Conservation (phyloP, 2,888 invertebrate genomes). For the Geophilus truncorum region DNA sequence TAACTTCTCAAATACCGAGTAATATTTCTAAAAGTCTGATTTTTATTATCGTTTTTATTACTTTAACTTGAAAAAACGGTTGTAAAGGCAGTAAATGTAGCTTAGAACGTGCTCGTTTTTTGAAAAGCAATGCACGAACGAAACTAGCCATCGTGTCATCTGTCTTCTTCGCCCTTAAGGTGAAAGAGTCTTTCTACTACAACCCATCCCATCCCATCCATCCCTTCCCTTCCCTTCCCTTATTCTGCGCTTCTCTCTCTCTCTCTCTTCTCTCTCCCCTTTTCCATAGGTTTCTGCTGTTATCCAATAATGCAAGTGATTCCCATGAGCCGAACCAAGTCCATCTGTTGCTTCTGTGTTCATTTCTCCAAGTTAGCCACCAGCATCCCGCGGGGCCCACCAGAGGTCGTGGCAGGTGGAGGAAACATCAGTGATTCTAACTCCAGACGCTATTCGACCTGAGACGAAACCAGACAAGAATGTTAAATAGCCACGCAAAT, state of each 20-base stretch:
- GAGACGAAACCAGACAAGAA: neutral
- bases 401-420: constrained; percentile 15
- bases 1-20: no score
- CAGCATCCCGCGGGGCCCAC: constrained; percentile 1
- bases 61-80: neutral
- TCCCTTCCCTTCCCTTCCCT: no score
- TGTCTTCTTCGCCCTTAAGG: constrained; percentile 14
- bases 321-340: constrained; percentile 20
- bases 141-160: neutral
- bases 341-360: constrained; percentile 20
- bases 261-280: neutral
- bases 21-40: no score
- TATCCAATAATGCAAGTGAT: constrained; percentile 16
- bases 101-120: neutral
- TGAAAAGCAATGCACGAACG: constrained; percentile 1
- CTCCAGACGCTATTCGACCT: constrained; percentile 5
- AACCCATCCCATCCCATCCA: neutral
- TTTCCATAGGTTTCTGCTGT: constrained; percentile 7
- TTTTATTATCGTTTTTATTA: no score
- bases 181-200: neutral
- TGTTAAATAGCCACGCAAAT: neutral
- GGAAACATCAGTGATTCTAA: constrained; percentile 15
- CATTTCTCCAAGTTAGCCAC: constrained; percentile 12
- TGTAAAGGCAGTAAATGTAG: neutral
- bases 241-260: neutral